These are phyloP conservation scores for Phlogophora meticulosa DNA, from an alignment of 2,888 invertebrate genomes.

Conservation along the genomic window DNA sequence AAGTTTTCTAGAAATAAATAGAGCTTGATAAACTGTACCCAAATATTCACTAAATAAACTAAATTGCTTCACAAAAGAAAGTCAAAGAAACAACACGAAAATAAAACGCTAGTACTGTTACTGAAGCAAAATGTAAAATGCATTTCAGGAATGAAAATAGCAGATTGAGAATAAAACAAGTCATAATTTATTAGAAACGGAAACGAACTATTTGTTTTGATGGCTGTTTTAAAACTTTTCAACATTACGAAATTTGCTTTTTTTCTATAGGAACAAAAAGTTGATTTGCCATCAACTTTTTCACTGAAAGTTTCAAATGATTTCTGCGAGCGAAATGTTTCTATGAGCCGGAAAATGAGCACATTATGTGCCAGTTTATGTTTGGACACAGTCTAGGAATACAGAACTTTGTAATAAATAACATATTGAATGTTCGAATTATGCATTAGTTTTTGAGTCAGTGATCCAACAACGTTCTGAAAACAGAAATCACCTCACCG, in stretches of 20 bases:
- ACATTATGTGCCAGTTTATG: neutral
- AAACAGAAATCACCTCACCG: neutral
- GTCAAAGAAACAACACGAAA: constrained; percentile 8
- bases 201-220: constrained; percentile 6
- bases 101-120: neutral
- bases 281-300: neutral
- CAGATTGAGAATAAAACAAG: neutral
- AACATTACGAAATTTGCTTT: neutral
- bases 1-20: neutral
- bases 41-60: constrained; percentile 9
- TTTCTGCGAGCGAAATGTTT: neutral
- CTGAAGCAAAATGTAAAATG: constrained; percentile 15
- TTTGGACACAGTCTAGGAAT: neutral
- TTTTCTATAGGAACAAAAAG: neutral
- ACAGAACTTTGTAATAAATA: neutral
- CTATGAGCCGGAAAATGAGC: neutral
- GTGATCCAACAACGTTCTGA: neutral
- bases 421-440: neutral
- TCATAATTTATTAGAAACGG: neutral
- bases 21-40: constrained; percentile 4
- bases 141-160: constrained; percentile 13
- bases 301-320: neutral
- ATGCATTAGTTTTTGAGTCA: neutral
- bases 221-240: constrained; percentile 4
- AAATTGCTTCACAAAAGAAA: constrained; percentile 10